These are phyloP conservation scores for Enoplosus armatus DNA, from an alignment of 2,797 vertebrate species.

Conservation along the genomic window DNA sequence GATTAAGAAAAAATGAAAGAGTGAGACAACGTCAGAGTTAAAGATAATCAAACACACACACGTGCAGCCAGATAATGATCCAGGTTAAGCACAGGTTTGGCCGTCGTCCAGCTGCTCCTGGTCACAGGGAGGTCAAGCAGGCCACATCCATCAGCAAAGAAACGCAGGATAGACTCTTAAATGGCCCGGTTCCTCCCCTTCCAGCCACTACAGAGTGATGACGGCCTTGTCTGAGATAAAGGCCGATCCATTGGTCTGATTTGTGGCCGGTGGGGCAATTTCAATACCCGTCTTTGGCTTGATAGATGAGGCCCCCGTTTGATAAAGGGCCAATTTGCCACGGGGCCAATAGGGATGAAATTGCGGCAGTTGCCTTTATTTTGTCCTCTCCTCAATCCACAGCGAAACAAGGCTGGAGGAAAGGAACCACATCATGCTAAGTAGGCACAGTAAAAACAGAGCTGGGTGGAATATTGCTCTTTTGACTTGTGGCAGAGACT, in stretches of 20 bases:
- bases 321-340: constrained; percentile 88
- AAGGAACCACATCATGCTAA: constrained; percentile 58
- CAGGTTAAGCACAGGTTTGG: constrained; percentile 69
- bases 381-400: constrained; percentile 78
- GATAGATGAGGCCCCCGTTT: constrained; percentile 84
- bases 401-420: constrained; percentile 64
- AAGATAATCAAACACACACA: constrained; percentile 34
- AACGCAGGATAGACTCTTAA: constrained; percentile 75
- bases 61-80: constrained; percentile 55
- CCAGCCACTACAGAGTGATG: constrained; percentile 81
- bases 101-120: constrained; percentile 64
- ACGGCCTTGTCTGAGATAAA: constrained; percentile 87
- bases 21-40: constrained; percentile 17
- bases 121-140: constrained; percentile 80
- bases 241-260: constrained; percentile 85
- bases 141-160: constrained; percentile 79
- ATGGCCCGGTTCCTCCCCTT: constrained; percentile 77
- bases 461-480: constrained; percentile 30
- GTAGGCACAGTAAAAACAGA: constrained; percentile 53
- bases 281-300: constrained; percentile 86
- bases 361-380: constrained; percentile 85
- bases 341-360: constrained; percentile 83
- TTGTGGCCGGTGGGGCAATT: constrained; percentile 86
- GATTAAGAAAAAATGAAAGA: constrained; percentile 17
- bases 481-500: constrained; percentile 39